A percentile compares a stretch with the other conserved stretches of the same genome.
Conservation (phyloP, 2,797 vertebrate species). For the Bovichtus variegatus region DNA sequence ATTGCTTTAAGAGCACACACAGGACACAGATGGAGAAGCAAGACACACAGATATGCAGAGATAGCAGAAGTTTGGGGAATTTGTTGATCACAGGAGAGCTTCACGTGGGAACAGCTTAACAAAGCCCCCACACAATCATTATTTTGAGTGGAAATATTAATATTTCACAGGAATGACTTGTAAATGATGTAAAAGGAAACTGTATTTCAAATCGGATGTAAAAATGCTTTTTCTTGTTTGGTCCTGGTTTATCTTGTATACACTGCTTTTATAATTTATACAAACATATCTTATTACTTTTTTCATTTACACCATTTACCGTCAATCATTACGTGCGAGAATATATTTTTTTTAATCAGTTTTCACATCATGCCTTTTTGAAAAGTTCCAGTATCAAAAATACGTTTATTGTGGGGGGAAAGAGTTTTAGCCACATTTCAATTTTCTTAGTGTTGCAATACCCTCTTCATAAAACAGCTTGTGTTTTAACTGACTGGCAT, state of each 20-base stretch:
- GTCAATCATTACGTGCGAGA: not conserved
- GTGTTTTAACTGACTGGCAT: not conserved
- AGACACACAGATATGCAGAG: constrained; percentile 69
- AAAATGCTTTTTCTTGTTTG: not conserved
- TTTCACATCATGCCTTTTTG: not conserved
- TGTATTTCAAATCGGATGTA: not conserved
- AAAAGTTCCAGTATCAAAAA: not conserved
- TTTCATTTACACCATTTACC: not conserved
- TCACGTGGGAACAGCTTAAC: constrained; percentile 11
- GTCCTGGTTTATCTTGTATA: not conserved
- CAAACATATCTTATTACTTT: not conserved
- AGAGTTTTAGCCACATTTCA: not conserved
- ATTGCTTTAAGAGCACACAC: constrained; percentile 80
- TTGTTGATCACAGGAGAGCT: constrained; percentile 45
- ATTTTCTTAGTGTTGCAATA: not conserved
- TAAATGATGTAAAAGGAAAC: not conserved
- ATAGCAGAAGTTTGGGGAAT: constrained; percentile 62
- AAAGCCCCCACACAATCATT: not conserved
- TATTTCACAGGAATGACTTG: not conserved
- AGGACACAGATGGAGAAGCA: constrained; percentile 81
- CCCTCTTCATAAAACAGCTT: not conserved
- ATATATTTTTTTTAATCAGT: not conserved
- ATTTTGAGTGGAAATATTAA: not conserved
- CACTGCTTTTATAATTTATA: not conserved
- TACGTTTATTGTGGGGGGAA: not conserved